phyloP scores from a whole-genome alignment of 2,888 invertebrate species.

The Subacronicta megacephala region DNA sequence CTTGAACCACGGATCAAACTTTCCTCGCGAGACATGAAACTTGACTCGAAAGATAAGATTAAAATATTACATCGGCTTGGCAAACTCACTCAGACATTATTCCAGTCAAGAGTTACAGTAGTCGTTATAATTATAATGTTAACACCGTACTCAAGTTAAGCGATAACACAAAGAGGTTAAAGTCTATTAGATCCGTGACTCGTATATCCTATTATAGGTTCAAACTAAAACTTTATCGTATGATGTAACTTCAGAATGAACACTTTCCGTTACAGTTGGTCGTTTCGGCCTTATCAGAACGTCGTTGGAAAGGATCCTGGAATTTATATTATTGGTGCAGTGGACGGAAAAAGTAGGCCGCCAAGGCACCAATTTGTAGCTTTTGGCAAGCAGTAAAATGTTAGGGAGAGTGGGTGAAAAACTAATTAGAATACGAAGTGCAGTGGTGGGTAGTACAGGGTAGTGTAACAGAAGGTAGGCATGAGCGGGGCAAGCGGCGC shows the following conservation, averaged over 20 bases:
- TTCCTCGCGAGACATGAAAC: constrained; percentile 83
- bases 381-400: constrained; percentile 56
- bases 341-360: constrained; percentile 49
- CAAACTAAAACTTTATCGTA: constrained; percentile 62
- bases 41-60: constrained; percentile 86
- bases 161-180: constrained; percentile 62
- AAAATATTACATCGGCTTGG: constrained; percentile 83
- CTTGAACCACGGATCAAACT: constrained; percentile 83
- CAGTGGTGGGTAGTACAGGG: constrained; percentile 55
- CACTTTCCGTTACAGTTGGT: constrained; percentile 59
- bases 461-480: constrained; percentile 66
- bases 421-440: constrained; percentile 72
- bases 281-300: constrained; percentile 55
- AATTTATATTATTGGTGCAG: constrained; percentile 55
- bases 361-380: constrained; percentile 34
- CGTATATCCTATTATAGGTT: constrained; percentile 57
- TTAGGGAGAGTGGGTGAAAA: constrained; percentile 50
- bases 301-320: constrained; percentile 50
- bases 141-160: constrained; percentile 62
- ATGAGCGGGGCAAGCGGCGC: constrained; percentile 59
- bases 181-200: constrained; percentile 59
- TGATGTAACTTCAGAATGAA: constrained; percentile 56
- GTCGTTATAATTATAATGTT: constrained; percentile 67
- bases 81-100: constrained; percentile 75
- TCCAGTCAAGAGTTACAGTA: constrained; percentile 65